Evolutionary conservation across 2,888 invertebrate species (phyloP), one percentile per base, ranked within the genome.

Genomic region (Apodemia duryi): DNA sequence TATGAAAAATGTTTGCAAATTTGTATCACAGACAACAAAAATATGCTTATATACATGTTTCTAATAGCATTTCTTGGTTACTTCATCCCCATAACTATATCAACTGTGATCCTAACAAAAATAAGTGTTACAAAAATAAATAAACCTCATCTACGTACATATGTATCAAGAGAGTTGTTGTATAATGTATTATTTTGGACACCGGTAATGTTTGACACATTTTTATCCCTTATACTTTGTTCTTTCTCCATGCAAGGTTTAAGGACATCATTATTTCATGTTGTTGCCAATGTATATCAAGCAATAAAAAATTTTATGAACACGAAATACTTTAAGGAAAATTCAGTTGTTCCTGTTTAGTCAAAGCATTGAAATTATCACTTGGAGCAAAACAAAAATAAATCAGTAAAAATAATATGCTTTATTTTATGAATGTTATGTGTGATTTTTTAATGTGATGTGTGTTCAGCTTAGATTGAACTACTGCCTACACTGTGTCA

Each of bases 151-250:
- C 69, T 81, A 11, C 88, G 88, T 67, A 83, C 78, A 1, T 85
- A 82, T 80, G 83, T 88, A 1, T 85, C 80, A 21, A 77, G 87
- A 64, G 89, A 91, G 69, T 67, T 90, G n/a, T 68, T 91, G 13
- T 91, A 88, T 64, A 91, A 88, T 66, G 75, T 91, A 60, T 72
- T 91, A 13, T 89, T 92, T 72, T 92, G 92, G 92, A 86, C 85
- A 28, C 91, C 91, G 0, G 85, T 88, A 0, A 86, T 91, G 84
- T 85, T 92, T 73, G 90, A 92, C 68, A 86, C 86, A 46, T 84
- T 89, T 73, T 66, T 92, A 6, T 87, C 91, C 1, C 70, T 90
- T 11, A 74, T 88, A 62, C 68, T 88, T 52, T 92, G 92, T 76
- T 82, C 88, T 0, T 88, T 86, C 67, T 74, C 83, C 2, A 86